Percentiles rank a stretch among this genome's conserved stretches.
Evolutionary conservation across 2,797 vertebrate genomes (phyloP).

Genomic region (Gymnoscopelus braueri): DNA sequence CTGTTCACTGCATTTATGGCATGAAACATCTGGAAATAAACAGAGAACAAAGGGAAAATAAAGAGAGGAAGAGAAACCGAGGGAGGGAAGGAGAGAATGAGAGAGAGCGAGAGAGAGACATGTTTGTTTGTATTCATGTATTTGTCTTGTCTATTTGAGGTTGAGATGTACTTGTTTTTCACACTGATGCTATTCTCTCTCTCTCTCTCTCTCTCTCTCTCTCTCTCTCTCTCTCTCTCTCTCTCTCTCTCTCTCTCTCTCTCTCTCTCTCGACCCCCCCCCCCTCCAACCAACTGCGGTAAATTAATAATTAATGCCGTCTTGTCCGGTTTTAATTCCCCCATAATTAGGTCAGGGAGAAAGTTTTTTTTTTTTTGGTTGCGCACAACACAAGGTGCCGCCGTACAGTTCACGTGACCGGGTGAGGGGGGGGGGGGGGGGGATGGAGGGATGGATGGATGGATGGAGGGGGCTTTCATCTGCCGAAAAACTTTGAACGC

Average conservation of each 20-base stretch:
- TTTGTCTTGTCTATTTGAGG: too few relatives aligned
- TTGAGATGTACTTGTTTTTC: too few relatives aligned
- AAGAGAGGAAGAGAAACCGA: slow-evolving; percentile 13
- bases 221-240: too few relatives aligned
- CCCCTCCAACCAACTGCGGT: slow-evolving; percentile 11
- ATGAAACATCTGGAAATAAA: slow-evolving; percentile 44
- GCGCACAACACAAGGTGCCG: slow-evolving; percentile 77
- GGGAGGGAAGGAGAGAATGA: slow-evolving; percentile 10
- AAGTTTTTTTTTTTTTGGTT: not conserved
- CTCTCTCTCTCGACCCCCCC: slow-evolving; percentile 26
- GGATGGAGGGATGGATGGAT: not conserved
- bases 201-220: too few relatives aligned
- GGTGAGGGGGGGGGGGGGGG: slow-evolving; percentile 11
- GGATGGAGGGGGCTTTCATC: slow-evolving; percentile 69
- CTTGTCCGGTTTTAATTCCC: slow-evolving; percentile 72
- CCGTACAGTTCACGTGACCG: slow-evolving; percentile 68
- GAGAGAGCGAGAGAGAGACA: slow-evolving; percentile 1
- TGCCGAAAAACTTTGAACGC: slow-evolving; percentile 67
- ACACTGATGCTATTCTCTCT: slow-evolving; percentile 29
- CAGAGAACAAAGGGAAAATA: slow-evolving; percentile 21
- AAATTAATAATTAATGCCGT: slow-evolving; percentile 78
- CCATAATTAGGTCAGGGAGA: slow-evolving; percentile 81
- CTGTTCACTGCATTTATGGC: slow-evolving; percentile 41
- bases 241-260: slow-evolving; percentile 1
- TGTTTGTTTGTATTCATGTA: too few relatives aligned